A percentile compares a stretch with the other conserved stretches of the same genome.
Evolutionary conservation across 1,140 invertebrate genomes (phyloP).

Genomic region (Mycetomoellerius zeteki): DNA sequence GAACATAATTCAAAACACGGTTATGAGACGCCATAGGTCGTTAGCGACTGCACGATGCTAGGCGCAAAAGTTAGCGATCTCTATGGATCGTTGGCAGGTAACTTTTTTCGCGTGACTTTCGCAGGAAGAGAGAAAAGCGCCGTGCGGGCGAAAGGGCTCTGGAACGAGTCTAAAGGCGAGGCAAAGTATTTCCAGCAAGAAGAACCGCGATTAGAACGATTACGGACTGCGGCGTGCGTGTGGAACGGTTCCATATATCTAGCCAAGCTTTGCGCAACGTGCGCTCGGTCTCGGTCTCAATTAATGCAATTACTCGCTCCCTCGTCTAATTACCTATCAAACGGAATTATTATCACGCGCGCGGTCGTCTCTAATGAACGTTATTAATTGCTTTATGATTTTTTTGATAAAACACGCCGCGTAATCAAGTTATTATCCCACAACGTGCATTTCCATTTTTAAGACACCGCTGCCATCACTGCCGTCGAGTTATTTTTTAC

Average conservation of each 20-base stretch:
- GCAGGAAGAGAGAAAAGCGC: conserved; percentile 57
- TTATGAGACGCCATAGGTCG: conserved; percentile 9
- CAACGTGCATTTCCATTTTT: conserved; percentile 68
- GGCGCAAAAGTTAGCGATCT: conserved; percentile 52
- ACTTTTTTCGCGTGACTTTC: conserved; percentile 54
- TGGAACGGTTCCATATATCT: conserved; percentile 77
- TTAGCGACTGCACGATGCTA: conserved; percentile 6
- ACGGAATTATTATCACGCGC: conserved; percentile 81
- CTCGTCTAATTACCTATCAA: conserved; percentile 85
- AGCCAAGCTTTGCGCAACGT: conserved; percentile 78
- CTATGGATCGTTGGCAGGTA: conserved; percentile 35
- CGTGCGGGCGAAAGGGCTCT: conserved; percentile 20
- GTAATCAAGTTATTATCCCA: conserved; percentile 84
- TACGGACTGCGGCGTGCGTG: conserved; percentile 71
- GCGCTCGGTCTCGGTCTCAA: conserved; percentile 78
- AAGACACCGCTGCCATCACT: not conserved
- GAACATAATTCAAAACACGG: not conserved
- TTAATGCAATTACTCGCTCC: conserved; percentile 84
- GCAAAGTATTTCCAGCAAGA: conserved; percentile 65
- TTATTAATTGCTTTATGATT: conserved; percentile 87
- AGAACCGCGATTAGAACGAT: conserved; percentile 73
- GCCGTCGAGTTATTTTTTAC: not conserved
- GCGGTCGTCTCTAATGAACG: conserved; percentile 83
- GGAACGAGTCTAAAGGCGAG: conserved; percentile 39
- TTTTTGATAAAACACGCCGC: conserved; percentile 84